Percentiles rank a stretch among this genome's conserved stretches.
phyloP scores from a whole-genome alignment of 30 jellyfish, hydroid and myxozoan species.

The Aurelia coerulea region DNA sequence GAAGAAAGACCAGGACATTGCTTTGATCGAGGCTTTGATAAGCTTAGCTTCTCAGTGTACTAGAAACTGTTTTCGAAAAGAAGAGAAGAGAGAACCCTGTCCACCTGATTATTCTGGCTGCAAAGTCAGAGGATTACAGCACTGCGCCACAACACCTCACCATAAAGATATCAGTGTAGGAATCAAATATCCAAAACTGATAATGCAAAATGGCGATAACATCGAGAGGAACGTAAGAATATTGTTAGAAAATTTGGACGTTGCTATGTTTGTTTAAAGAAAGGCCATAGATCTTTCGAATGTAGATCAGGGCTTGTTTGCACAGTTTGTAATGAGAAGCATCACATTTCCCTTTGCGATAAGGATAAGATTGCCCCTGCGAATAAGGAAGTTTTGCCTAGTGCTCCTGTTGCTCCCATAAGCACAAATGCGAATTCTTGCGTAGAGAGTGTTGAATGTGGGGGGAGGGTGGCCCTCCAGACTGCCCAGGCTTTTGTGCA shows the following conservation, averaged over 20 bases:
- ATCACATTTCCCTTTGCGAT: conserved; percentile 10
- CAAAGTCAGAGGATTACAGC: no score
- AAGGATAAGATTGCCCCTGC: neutral
- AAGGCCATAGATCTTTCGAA: conserved; percentile 1
- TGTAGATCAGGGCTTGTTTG: neutral
- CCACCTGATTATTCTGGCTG: no score
- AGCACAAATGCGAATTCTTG: neutral
- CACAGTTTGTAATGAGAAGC: conserved; percentile 1
- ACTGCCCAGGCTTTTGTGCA: conserved; percentile 21
- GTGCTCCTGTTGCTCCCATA: neutral
- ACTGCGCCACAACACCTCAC: no score
- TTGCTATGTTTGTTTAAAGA: neutral
- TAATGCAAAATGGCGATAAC: no score
- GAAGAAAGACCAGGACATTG: no score
- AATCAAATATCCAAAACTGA: neutral
- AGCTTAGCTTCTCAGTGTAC: no score
- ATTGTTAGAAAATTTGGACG: conserved; percentile 2
- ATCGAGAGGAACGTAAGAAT: neutral
- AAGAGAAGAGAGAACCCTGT: no score
- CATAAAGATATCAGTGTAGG: neutral
- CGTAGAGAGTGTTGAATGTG: neutral
- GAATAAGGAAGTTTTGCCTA: no score
- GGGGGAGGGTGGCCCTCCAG: conserved; percentile 34
- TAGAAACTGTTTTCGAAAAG: no score
- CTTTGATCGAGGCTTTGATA: no score